These are phyloP conservation scores for Muscidifurax raptorellus DNA, from an alignment of 1,140 invertebrate species.

Conservation along the genomic window DNA sequence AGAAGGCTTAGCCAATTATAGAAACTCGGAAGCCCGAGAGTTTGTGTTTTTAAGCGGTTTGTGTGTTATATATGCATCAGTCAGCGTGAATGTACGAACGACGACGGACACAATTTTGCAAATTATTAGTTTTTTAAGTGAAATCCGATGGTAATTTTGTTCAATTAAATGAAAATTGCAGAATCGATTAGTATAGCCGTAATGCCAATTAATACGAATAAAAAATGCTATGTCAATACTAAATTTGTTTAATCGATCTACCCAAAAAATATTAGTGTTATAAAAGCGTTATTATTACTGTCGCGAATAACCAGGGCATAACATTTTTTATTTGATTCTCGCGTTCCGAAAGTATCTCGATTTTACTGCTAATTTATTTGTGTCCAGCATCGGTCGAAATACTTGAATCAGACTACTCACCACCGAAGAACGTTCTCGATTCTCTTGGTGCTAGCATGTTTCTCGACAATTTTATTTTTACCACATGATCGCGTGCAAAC, in stretches of 20 bases:
- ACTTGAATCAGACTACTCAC: slow-evolving; percentile 23
- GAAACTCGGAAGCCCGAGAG: background rate
- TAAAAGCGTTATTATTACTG: background rate
- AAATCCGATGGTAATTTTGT: too few species aligned
- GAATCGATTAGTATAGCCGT: too few species aligned
- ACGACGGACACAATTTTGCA: background rate
- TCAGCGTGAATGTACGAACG: background rate
- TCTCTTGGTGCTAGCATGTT: slow-evolving; percentile 62
- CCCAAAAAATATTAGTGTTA: background rate
- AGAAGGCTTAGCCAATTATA: slow-evolving; percentile 9
- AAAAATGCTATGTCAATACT: too few species aligned
- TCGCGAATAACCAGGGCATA: background rate
- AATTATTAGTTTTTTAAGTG: too few species aligned
- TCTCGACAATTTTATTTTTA: slow-evolving; percentile 67
- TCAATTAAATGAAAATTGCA: too few species aligned
- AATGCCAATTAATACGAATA: background rate
- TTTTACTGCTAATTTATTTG: background rate
- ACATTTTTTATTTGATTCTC: background rate
- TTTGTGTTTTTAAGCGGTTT: background rate
- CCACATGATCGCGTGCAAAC: slow-evolving; percentile 68
- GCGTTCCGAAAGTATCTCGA: too few species aligned
- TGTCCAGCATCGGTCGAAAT: background rate
- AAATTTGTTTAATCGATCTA: too few species aligned
- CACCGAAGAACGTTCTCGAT: slow-evolving; percentile 72
- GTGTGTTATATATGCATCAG: background rate